Evolutionary conservation across 2,888 invertebrate genomes (phyloP).

Genomic region (Agrotis clavis): DNA sequence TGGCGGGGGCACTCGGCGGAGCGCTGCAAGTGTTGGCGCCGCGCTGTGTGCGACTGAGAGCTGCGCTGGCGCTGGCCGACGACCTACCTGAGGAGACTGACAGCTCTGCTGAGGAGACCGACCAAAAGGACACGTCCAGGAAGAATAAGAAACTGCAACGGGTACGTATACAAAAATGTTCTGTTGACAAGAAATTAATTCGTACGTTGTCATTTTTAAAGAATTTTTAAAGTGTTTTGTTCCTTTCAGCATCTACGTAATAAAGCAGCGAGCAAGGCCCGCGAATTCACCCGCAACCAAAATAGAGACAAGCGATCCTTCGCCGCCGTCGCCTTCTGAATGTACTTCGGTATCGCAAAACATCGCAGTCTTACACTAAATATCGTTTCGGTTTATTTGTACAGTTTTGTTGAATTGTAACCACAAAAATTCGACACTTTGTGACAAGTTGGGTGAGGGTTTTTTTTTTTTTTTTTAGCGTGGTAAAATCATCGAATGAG

Average conservation of each 20-base stretch:
- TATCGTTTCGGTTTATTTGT: no score
- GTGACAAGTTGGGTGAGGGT: neutral
- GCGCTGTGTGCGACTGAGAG: constrained; percentile 86
- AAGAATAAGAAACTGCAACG: constrained; percentile 91
- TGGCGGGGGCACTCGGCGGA: constrained; percentile 92
- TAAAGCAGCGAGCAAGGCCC: constrained; percentile 97
- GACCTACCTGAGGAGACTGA: constrained; percentile 87
- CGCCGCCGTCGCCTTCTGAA: no score
- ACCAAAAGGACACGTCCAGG: constrained; percentile 84
- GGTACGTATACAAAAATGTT: constrained; percentile 88
- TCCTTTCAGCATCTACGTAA: constrained; percentile 95
- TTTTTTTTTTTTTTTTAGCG: no score
- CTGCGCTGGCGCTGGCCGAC: constrained; percentile 94
- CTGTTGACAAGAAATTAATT: no score
- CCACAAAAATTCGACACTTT: neutral
- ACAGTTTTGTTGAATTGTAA: no score
- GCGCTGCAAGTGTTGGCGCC: constrained; percentile 94
- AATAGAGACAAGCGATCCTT: constrained; percentile 96
- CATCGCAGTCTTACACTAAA: no score
- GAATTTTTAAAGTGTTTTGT: neutral
- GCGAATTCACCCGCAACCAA: constrained; percentile 96
- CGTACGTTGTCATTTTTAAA: no score
- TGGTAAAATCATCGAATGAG: no score
- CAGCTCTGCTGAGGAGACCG: neutral
- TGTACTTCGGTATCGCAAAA: no score